Conservation (phyloP, 2,113 vertebrate genomes). For the human region GRCh38 chr3:102789501-102790000, state of each 20-base stretch:
- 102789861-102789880: background rate
- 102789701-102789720: background rate
- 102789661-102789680: constrained; percentile 26
- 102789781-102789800: background rate
- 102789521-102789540: constrained; percentile 8
- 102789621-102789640: background rate
- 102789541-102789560: background rate
- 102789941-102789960: background rate
- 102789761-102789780: background rate
- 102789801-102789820: background rate
- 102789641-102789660: background rate
- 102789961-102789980: background rate
- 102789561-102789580: background rate
- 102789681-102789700: background rate
- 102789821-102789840: background rate
- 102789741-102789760: background rate
- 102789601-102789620: background rate
- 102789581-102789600: constrained; percentile 37
- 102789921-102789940: background rate
- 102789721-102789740: background rate
- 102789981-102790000: background rate
- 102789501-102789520: background rate
- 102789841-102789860: background rate
- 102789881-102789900: background rate
- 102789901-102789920: background rate